These are phyloP conservation scores for Bos javanicus DNA, from an alignment of 2,113 vertebrate genomes.

Conservation along the genomic window DNA sequence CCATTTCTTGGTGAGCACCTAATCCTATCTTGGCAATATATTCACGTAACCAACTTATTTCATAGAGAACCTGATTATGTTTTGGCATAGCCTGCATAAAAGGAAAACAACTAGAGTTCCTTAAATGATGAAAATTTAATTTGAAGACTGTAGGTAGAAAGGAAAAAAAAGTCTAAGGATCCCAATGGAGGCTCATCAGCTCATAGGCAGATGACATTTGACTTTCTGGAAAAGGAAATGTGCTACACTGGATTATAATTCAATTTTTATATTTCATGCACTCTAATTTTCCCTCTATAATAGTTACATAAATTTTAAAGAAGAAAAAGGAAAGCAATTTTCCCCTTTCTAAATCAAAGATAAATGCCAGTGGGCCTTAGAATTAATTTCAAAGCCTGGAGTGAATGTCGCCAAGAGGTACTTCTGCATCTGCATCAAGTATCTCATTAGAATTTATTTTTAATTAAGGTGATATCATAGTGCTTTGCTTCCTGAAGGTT, in stretches of 20 bases:
- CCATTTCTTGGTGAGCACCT: neutral
- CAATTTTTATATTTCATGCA: conserved; percentile 39
- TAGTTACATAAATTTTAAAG: conserved; percentile 57
- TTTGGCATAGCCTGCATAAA: neutral
- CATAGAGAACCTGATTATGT: conserved; percentile 11
- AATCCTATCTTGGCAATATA: conserved; percentile 21
- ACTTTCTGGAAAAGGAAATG: conserved; percentile 34
- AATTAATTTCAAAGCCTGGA: conserved; percentile 43
- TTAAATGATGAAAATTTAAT: conserved; percentile 53
- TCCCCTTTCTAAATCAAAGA: conserved; percentile 45
- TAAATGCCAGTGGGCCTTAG: conserved; percentile 12
- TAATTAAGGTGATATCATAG: conserved; percentile 21
- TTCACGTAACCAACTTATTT: conserved; percentile 42
- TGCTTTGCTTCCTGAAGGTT: neutral
- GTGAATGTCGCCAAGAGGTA: conserved; percentile 44
- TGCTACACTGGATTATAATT: conserved; percentile 21
- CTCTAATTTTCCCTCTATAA: conserved; percentile 24
- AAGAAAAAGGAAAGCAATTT: conserved; percentile 48
- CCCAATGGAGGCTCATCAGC: neutral
- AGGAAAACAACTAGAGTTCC: conserved; percentile 20
- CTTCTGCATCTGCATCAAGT: neutral
- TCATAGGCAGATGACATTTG: conserved; percentile 38
- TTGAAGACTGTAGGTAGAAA: conserved; percentile 24
- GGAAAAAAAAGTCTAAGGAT: neutral
- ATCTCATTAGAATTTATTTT: conserved; percentile 40